Conservation (phyloP, 2,797 vertebrate species). For the Hybognathus amarus region DNA sequence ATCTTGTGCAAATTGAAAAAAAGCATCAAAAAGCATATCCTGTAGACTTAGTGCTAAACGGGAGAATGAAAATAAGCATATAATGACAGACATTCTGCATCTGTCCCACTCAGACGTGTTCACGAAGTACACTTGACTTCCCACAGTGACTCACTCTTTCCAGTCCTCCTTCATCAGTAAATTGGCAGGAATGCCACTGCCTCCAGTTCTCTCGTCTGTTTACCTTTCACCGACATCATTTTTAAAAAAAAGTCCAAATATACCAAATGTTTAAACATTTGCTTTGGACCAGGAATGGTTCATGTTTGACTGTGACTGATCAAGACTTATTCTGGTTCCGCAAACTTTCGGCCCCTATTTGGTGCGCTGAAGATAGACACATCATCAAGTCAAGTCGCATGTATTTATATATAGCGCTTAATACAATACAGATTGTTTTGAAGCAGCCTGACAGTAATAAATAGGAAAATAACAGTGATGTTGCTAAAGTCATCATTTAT, state of each 20-base stretch:
- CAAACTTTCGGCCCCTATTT: constrained; percentile 3
- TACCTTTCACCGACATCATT: constrained; percentile 43
- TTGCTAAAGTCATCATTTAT: background rate
- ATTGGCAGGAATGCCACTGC: constrained; percentile 45
- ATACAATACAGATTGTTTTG: background rate
- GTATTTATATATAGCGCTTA: background rate
- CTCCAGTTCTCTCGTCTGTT: constrained; percentile 39
- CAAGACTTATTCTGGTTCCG: background rate
- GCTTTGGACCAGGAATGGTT: constrained; percentile 39
- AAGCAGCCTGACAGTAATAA: background rate
- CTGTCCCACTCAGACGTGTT: background rate
- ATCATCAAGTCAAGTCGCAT: background rate
- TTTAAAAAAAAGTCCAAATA: constrained; percentile 44
- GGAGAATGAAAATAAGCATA: background rate
- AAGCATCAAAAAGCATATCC: background rate
- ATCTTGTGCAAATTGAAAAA: background rate
- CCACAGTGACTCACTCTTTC: constrained; percentile 55
- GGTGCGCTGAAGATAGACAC: background rate
- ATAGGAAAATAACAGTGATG: background rate
- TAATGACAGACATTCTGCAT: background rate
- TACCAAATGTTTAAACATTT: constrained; percentile 53
- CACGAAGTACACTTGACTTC: background rate
- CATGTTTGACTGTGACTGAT: background rate
- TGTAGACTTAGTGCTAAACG: background rate
- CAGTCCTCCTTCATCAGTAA: constrained; percentile 39